Base-by-base conservation (phyloP, 2,797 vertebrate species). In the Vireo griseus region DNA sequence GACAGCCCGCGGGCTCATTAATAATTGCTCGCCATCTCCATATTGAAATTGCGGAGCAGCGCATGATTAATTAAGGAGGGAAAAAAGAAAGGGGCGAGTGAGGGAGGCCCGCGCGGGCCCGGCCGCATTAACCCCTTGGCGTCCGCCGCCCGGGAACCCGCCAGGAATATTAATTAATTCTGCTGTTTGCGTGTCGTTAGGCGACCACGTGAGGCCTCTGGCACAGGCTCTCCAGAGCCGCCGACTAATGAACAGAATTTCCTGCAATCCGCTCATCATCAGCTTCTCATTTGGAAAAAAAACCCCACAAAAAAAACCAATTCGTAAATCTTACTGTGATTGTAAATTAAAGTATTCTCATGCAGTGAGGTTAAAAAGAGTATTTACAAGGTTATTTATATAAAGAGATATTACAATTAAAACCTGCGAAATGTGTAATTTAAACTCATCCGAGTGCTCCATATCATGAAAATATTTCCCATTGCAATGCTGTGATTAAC, bases 21-120 rank as follows among this genome's bases (percentile, higher is more conserved):
- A 97, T 95, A 96, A 95, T 95, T 96, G 82, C 91, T 96, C 69
- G 33, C 92, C 44, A 93, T 94, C 94, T 95, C 96, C 96, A 94
- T 86, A 96, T 89, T 93, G 93, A 96, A 95, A 95, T 94, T 37
- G 76, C 9, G 88, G 79, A 85, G 85, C 72, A 20, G 86, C 50
- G 65, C 90, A 93, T 95, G 96, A 96, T 95, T 95, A 94, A 97
- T 96, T 97, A 95, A 95, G 92, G 26, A 47, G 9, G 24, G 18
- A 39, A 51, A 50, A 35, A 40, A 35, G 35, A 50, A 45, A 59
- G 20, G 6, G 65, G n/a, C 10, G 55, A 35, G 18, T 11, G 59
- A 28, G 37, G n/a, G 59, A 73, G 58, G 67, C 85, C 35, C 37
- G 28, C 42, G 45, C 33, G 80, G 47, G 52, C 81, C 31, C 20